Base-by-base conservation (phyloP, 2,888 invertebrate species). In the Taphrorychus bicolor region DNA sequence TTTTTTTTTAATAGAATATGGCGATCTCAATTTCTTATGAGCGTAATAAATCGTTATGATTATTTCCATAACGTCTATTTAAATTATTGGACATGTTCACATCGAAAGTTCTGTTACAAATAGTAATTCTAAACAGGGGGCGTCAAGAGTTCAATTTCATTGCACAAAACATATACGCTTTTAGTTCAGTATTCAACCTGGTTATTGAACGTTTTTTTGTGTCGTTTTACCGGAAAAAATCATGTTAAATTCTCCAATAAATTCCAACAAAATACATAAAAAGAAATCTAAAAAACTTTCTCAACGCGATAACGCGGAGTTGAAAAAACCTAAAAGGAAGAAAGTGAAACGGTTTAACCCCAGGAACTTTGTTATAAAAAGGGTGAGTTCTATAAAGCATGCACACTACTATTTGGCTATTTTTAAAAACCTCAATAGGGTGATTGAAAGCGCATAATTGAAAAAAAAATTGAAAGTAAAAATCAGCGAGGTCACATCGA, bases 321-420 rank as follows among this genome's bases (percentile, higher is more conserved):
- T 17, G 40, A 45, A 22, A 17, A 52, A 54, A 1, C 40, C 19
- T 18, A 67, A 41, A 59, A 48, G 41, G 23, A 64, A 56, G 14
- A 57, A n/a, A 41, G 16, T 22, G 18, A 64, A 45, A 45, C 54
- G 32, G 23, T 52, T 66, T 48, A 59, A 69, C n/a, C 65, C 66
- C 2, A 57, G 61, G 14, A 66, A 63, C 24, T 52, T 62, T 42
- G 51, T 67, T 1, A 53, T 67, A 11, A 71, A 66, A 54, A 65
- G 53, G 70, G 71, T 70, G 57, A 65, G 68, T 51, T 45, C 5
- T 14, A n/a, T n/a, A n/a, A n/a, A n/a, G n/a, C n/a, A n/a, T n/a
- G n/a, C n/a, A n/a, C n/a, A n/a, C n/a, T n/a, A n/a, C n/a, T n/a
- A n/a, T n/a, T n/a, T n/a, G n/a, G n/a, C n/a, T n/a, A n/a, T n/a